Evolutionary conservation across 2,888 invertebrate species (phyloP).

Genomic region (Drosophila conformis): DNA sequence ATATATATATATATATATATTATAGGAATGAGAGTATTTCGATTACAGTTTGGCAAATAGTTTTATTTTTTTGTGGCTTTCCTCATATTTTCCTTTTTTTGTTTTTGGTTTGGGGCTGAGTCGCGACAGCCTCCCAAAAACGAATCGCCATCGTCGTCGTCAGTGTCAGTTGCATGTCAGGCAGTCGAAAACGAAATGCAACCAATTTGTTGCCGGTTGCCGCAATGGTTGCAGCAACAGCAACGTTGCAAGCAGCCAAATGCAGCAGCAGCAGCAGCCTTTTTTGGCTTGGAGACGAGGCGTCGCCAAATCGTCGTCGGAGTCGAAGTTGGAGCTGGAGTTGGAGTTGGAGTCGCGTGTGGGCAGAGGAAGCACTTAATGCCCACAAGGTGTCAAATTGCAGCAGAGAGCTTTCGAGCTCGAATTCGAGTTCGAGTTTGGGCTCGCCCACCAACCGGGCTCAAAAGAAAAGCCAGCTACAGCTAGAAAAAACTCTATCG

Average conservation of each 20-base stretch:
- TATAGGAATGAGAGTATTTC: slow-evolving; percentile 5
- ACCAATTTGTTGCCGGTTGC: slow-evolving; percentile 75
- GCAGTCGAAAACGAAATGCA: slow-evolving; percentile 72
- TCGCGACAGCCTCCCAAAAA: slow-evolving; percentile 67
- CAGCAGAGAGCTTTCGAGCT: slow-evolving; percentile 55
- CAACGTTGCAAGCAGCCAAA: slow-evolving; percentile 8
- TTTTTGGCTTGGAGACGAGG: slow-evolving; percentile 73
- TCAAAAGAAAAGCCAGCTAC: slow-evolving; percentile 40
- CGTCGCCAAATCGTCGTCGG: slow-evolving; percentile 53
- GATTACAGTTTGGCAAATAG: neutral
- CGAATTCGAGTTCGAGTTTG: slow-evolving; percentile 25
- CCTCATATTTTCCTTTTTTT: slow-evolving; percentile 3
- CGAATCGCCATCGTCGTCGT: slow-evolving; percentile 46
- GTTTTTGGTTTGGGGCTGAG: slow-evolving; percentile 36
- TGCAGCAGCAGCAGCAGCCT: slow-evolving; percentile 56
- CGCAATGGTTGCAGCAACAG: slow-evolving; percentile 28
- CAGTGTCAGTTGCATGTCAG: slow-evolving; percentile 67
- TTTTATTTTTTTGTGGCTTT: slow-evolving; percentile 12
- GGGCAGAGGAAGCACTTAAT: slow-evolving; percentile 84
- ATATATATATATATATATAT: neutral
- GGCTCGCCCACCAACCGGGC: slow-evolving; percentile 40
- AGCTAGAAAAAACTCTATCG: slow-evolving; percentile 49
- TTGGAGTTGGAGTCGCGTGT: slow-evolving; percentile 58
- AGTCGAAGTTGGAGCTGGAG: slow-evolving; percentile 6
- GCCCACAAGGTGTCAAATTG: slow-evolving; percentile 84